A percentile compares a stretch with the other conserved stretches of the same genome.
These are phyloP conservation scores for Drosophila tropicalis DNA, from an alignment of 1,140 invertebrate species.

Conservation along the genomic window DNA sequence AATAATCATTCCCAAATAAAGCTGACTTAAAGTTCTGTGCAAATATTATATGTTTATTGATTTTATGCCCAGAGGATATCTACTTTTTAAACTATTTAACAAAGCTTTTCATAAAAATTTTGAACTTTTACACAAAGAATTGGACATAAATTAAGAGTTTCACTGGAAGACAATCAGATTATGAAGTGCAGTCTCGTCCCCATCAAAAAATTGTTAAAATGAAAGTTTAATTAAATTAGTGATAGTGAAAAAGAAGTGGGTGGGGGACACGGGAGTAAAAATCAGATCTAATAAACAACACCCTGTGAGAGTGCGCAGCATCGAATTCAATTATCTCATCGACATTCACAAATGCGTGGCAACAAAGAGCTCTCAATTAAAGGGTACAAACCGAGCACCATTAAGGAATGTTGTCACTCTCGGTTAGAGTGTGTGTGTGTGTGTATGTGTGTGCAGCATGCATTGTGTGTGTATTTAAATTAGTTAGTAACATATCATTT, in stretches of 20 bases:
- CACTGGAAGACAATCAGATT: too few relatives aligned
- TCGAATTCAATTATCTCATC: conserved; percentile 1
- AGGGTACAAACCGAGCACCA: background rate
- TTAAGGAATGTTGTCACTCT: conserved; percentile 2
- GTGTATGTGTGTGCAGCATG: background rate
- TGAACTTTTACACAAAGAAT: too few relatives aligned
- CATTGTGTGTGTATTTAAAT: conserved; percentile 14
- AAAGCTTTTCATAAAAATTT: too few relatives aligned
- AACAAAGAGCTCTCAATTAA: conserved; percentile 11
- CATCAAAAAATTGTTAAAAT: background rate
- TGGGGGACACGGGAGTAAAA: background rate
- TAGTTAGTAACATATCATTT: conserved; percentile 17
- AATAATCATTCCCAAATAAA: too few relatives aligned
- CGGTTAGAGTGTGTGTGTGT: background rate
- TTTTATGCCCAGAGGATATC: too few relatives aligned
- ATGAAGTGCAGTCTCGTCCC: too few relatives aligned
- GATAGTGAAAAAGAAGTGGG: background rate
- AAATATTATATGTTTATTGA: too few relatives aligned
- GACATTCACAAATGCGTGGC: background rate
- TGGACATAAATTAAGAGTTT: too few relatives aligned
- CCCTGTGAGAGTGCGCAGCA: background rate
- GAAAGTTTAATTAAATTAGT: conserved; percentile 5
- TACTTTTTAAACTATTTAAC: too few relatives aligned
- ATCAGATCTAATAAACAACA: conserved; percentile 10
- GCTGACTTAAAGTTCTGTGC: too few relatives aligned